Percentiles rank a stretch among this genome's conserved stretches.
Conservation (phyloP, 2,888 invertebrate species). For the Erpobdella octoculata region DNA sequence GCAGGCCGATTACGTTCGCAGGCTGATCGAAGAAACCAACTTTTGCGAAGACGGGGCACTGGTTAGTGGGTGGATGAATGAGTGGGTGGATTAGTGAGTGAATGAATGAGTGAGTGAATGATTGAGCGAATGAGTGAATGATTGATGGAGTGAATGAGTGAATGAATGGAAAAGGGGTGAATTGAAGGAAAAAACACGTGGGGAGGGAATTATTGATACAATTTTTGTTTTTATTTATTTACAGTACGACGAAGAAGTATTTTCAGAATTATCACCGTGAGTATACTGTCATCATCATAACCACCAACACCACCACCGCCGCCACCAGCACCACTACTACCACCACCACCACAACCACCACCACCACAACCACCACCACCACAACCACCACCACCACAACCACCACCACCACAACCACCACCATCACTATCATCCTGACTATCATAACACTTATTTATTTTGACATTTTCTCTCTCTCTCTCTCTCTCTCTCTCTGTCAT, state of each 20-base stretch:
- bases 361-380: too few species aligned
- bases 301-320: slow-evolving; percentile 65
- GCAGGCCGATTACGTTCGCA: background rate
- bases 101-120: background rate
- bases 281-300: slow-evolving; percentile 60
- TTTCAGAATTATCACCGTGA: background rate
- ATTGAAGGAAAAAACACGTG: background rate
- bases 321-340: too few species aligned
- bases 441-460: too few species aligned
- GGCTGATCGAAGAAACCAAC: background rate
- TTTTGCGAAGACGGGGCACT: background rate
- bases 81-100: background rate
- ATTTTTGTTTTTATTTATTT: background rate
- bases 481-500: too few species aligned
- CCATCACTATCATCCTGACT: too few species aligned
- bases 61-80: background rate
- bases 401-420: too few species aligned
- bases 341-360: too few species aligned
- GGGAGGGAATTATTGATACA: background rate
- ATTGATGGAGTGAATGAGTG: background rate
- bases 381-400: too few species aligned
- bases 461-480: too few species aligned
- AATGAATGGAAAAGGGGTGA: background rate
- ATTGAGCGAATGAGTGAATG: background rate
- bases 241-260: slow-evolving; percentile 2